Evolutionary conservation across 2,888 invertebrate species (phyloP).

Genomic region (Hydropsyche betteni): DNA sequence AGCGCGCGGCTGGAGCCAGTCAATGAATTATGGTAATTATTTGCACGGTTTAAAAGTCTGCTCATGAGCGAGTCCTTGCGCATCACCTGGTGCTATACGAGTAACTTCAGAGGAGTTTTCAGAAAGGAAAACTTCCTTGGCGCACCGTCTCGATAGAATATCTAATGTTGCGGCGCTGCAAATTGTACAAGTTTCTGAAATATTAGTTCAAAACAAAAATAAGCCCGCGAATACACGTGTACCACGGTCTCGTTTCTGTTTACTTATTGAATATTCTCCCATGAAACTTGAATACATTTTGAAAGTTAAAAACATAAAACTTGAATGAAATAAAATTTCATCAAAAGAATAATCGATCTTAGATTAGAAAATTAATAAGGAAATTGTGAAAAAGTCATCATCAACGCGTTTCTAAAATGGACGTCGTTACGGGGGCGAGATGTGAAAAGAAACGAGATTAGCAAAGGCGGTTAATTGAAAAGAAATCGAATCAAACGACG

Average conservation of each 20-base stretch:
- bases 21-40: conserved; percentile 26
- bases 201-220: conserved; percentile 28
- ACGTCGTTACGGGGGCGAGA: not conserved
- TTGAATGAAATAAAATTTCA: no score
- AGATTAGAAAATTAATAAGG: not conserved
- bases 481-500: conserved; percentile 34
- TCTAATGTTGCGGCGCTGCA: conserved; percentile 20
- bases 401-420: not conserved
- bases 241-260: conserved; percentile 5
- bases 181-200: conserved; percentile 32
- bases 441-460: conserved; percentile 34
- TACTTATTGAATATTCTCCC: not conserved
- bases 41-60: conserved; percentile 17
- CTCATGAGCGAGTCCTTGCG: conserved; percentile 12
- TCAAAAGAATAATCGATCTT: not conserved
- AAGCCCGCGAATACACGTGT: conserved; percentile 8
- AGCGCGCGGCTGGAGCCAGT: not conserved
- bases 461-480: conserved; percentile 37
- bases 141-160: conserved; percentile 11
- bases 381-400: not conserved
- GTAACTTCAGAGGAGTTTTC: conserved; percentile 10
- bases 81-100: conserved; percentile 22
- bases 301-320: no score
- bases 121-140: conserved; percentile 25
- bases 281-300: no score